phyloP scores from a whole-genome alignment of 2,113 vertebrate species.

The Rhizomys pruinosus region DNA sequence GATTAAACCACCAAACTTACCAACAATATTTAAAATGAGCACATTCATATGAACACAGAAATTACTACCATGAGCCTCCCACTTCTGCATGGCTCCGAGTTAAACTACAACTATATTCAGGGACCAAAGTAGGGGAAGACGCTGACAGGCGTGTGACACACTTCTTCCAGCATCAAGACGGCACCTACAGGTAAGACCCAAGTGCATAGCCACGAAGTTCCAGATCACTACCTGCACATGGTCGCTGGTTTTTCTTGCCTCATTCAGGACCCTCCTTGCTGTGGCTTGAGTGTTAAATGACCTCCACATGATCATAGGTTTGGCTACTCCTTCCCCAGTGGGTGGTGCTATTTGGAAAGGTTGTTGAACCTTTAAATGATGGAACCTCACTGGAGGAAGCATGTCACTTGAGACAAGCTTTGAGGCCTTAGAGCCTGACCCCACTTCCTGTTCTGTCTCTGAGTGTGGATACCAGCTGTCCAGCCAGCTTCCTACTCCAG shows the following conservation, averaged over 20 bases:
- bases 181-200: not conserved
- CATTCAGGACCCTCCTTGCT: not conserved
- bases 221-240: not conserved
- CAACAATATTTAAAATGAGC: too few species aligned
- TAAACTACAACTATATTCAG: too few species aligned
- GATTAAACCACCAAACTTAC: too few species aligned
- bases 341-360: not conserved
- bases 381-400: not conserved
- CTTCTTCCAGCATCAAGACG: rapidly evolving
- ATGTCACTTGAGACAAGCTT: too few species aligned
- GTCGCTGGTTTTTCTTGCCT: not conserved
- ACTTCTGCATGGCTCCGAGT: too few species aligned
- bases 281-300: not conserved
- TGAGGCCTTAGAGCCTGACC: not conserved
- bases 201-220: not conserved
- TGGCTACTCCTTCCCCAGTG: not conserved
- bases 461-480: not conserved
- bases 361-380: not conserved
- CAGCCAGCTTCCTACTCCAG: not conserved
- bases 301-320: not conserved
- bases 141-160: rapidly evolving
- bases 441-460: not conserved
- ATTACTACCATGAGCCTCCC: too few species aligned
- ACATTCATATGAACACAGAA: too few species aligned
- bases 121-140: too few species aligned